phyloP scores from a whole-genome alignment of 2,113 vertebrate species.

The Daphoenositta chrysoptera region DNA sequence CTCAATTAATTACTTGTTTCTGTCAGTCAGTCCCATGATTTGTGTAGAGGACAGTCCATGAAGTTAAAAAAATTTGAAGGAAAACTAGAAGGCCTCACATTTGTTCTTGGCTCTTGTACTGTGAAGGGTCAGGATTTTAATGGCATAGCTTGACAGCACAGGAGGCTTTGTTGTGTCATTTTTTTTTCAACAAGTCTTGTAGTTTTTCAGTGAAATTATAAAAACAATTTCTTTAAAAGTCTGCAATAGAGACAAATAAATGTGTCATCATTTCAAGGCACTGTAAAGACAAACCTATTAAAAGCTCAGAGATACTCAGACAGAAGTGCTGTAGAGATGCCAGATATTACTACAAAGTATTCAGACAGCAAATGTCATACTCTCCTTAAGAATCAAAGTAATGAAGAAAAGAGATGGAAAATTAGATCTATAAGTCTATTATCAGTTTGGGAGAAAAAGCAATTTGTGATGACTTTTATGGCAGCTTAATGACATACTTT shows the following conservation, averaged over 20 bases:
- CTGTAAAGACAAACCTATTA: background rate
- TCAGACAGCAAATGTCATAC: slow-evolving; percentile 28
- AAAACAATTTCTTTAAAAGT: background rate
- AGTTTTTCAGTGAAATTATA: background rate
- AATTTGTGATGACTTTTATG: slow-evolving; percentile 42
- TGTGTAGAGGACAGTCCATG: background rate
- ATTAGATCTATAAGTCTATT: slow-evolving; percentile 48
- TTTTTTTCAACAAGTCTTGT: background rate
- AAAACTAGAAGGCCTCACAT: background rate
- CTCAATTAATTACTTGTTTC: background rate
- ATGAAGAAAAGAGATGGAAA: slow-evolving; percentile 42
- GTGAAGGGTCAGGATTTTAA: background rate
- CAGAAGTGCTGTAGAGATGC: slow-evolving; percentile 2
- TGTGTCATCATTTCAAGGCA: background rate
- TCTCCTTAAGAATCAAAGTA: slow-evolving; percentile 54
- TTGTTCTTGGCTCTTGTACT: background rate
- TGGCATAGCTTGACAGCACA: background rate
- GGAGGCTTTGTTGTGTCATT: background rate
- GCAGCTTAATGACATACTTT: slow-evolving; percentile 41
- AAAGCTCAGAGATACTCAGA: background rate
- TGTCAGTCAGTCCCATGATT: background rate
- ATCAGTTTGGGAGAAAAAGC: slow-evolving; percentile 43
- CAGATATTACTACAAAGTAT: slow-evolving; percentile 31
- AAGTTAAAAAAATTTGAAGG: background rate
- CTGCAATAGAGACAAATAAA: background rate